phyloP scores from a whole-genome alignment of 2,888 invertebrate genomes.

The Anoplius nigerrimus region DNA sequence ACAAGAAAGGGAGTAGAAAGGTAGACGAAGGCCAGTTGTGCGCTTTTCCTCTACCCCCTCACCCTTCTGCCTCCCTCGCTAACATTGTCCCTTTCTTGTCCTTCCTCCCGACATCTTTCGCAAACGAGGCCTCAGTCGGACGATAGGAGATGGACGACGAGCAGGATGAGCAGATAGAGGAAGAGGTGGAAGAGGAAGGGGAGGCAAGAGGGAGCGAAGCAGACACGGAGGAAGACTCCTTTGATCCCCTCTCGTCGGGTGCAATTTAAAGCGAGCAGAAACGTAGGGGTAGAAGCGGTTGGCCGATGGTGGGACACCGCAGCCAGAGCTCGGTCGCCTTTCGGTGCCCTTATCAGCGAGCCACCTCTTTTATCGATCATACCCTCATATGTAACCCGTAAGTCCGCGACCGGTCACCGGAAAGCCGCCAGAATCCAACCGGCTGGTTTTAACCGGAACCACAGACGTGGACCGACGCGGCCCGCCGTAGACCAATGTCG shows the following conservation, averaged over 20 bases:
- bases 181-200: neutral
- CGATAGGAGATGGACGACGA: no score
- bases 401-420: no score
- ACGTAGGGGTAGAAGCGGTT: neutral
- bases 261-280: constrained; percentile 41
- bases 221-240: constrained; percentile 18
- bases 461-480: neutral
- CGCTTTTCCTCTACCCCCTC: neutral
- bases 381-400: constrained; percentile 30
- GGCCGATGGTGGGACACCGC: constrained; percentile 18
- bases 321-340: constrained; percentile 12
- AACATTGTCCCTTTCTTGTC: no score
- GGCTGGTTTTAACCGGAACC: neutral
- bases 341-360: constrained; percentile 20
- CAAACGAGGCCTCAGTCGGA: no score
- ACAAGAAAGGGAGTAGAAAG: neutral
- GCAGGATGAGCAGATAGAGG: constrained; percentile 5
- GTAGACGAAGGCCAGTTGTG: no score
- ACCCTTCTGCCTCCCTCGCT: neutral
- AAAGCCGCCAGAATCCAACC: no score
- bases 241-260: constrained; percentile 47
- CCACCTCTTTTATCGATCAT: constrained; percentile 32
- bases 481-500: no score
- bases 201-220: no score
- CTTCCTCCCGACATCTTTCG: neutral